Evolutionary conservation across 2,888 invertebrate species (phyloP).

Genomic region (Polydrusus tereticollis): DNA sequence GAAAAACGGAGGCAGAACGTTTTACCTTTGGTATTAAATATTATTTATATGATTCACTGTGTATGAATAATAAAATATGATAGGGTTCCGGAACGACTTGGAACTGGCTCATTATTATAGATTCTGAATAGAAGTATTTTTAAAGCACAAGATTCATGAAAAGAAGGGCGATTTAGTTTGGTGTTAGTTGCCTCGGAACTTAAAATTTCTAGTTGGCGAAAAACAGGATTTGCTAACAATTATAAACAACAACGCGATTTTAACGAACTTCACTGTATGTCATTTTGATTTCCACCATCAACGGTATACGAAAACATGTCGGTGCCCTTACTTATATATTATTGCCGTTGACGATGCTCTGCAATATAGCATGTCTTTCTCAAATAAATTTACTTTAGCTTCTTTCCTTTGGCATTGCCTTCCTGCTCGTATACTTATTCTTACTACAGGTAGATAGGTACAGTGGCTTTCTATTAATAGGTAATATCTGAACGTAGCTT

Average conservation of each 20-base stretch:
- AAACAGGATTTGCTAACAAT: no score
- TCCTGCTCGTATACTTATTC: background rate
- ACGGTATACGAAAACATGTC: background rate
- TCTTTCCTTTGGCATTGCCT: background rate
- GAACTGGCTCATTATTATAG: background rate
- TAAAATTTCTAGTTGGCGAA: no score
- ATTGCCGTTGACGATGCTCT: background rate
- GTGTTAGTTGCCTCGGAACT: no score
- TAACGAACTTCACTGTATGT: background rate
- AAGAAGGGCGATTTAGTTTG: no score
- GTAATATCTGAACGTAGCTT: no score
- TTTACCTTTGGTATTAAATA: background rate
- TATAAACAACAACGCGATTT: background rate
- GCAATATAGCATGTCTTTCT: conserved; percentile 3
- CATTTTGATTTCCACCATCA: background rate
- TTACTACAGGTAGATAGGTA: background rate
- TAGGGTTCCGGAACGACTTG: background rate
- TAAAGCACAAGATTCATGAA: no score
- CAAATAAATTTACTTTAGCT: background rate
- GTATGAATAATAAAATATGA: background rate
- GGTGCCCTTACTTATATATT: background rate
- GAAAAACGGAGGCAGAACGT: background rate
- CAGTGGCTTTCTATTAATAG: no score
- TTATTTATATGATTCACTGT: background rate
- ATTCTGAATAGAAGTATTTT: no score